These are phyloP conservation scores for Euplagia quadripunctaria DNA, from an alignment of 2,888 invertebrate genomes.

Conservation along the genomic window DNA sequence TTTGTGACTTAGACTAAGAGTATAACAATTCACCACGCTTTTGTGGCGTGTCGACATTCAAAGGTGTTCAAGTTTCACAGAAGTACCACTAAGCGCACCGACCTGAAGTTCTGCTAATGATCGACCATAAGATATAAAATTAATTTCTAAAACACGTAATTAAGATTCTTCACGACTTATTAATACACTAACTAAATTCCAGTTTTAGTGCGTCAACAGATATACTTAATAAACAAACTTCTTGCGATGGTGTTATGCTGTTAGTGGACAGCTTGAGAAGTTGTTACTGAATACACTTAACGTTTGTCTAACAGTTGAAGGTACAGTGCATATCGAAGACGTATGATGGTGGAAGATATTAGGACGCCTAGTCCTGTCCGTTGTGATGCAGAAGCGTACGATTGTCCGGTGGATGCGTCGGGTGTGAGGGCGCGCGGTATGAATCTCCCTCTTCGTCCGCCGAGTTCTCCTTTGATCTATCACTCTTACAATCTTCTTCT, in stretches of 20 bases:
- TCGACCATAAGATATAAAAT: conserved; percentile 55
- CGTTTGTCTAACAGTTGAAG: conserved; percentile 50
- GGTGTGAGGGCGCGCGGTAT: conserved; percentile 84
- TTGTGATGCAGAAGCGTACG: conserved; percentile 92
- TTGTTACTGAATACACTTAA: conserved; percentile 31
- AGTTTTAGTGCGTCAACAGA: conserved; percentile 61
- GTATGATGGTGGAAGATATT: conserved; percentile 49
- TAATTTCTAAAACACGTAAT: conserved; percentile 54
- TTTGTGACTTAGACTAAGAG: conserved; percentile 41
- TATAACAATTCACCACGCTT: conserved; percentile 41
- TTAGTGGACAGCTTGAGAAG: conserved; percentile 20
- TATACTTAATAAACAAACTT: conserved; percentile 30
- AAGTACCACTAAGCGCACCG: conserved; percentile 50
- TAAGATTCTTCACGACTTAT: conserved; percentile 48
- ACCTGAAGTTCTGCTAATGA: conserved; percentile 45
- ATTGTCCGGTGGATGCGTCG: conserved; percentile 88
- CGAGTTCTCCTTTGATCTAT: conserved; percentile 88
- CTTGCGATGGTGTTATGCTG: conserved; percentile 25
- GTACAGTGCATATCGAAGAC: conserved; percentile 53
- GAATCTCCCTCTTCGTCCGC: conserved; percentile 87
- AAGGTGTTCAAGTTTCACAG: conserved; percentile 39
- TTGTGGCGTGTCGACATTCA: conserved; percentile 35
- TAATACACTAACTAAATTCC: conserved; percentile 68
- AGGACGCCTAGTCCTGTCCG: conserved; percentile 90
- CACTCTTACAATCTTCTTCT: conserved; percentile 90